Percentiles rank a stretch among this genome's conserved stretches.
Conservation (phyloP, 2,888 invertebrate species). For the Acholoe squamosa region DNA sequence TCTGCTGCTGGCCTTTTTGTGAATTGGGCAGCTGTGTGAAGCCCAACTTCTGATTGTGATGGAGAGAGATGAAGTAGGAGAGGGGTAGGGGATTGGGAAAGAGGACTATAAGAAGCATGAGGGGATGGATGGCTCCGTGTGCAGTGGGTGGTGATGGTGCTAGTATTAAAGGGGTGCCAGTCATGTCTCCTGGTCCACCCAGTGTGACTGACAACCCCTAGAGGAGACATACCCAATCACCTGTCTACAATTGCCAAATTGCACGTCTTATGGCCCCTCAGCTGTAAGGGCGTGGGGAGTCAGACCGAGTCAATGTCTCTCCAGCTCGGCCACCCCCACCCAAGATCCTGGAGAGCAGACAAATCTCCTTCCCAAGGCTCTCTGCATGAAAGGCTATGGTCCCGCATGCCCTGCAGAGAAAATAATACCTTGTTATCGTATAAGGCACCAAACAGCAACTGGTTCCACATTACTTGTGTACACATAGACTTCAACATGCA, state of each 20-base stretch:
- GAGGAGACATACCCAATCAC: not conserved
- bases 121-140: not conserved
- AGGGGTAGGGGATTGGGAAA: not conserved
- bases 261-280: not conserved
- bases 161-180: too few species aligned
- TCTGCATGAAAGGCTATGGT: not conserved
- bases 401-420: constrained; percentile 4
- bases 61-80: not conserved
- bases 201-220: not conserved
- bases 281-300: not conserved
- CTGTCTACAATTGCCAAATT: constrained; percentile 7
- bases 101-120: not conserved
- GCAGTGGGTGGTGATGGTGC: not conserved
- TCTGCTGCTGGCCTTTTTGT: not conserved
- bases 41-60: not conserved
- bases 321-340: constrained; percentile 2
- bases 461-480: not conserved
- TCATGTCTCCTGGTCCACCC: too few species aligned
- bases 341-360: not conserved
- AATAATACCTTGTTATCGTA: constrained; percentile 47
- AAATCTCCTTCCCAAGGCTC: not conserved
- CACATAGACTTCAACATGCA: too few species aligned
- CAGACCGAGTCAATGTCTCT: not conserved
- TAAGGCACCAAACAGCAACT: constrained; percentile 50
- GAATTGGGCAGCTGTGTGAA: not conserved